Evolutionary conservation across 2,888 invertebrate genomes (phyloP), one percentile per base, ranked within the genome.

Genomic region (Cryptosula pallasiana): DNA sequence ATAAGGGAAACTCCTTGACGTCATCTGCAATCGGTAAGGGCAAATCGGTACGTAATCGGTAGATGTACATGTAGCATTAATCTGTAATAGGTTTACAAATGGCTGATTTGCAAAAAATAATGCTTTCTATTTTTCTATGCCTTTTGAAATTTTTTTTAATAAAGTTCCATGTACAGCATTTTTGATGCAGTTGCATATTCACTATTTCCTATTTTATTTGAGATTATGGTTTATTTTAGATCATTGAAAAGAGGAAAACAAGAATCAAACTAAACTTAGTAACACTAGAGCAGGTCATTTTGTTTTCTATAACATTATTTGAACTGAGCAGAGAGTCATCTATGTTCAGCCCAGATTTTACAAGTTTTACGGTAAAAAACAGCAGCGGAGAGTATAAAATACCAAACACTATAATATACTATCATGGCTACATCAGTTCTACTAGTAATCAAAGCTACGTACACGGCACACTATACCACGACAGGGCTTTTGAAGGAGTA

Each of bases 381-480:
- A 45, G 45, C 45, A 45, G 45, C 45, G 45, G 45, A 13, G 20
- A 13, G 20, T 45, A 45, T 20, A 20, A 45, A 5, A 45, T 45
- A 13, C 45, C 45, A 13, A 45, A 45, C 45, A 45, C 45, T 45
- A 45, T 45, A 5, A 45, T 25, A 9, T 63, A 63, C 63, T 63
- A 63, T 32, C 32, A 63, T 27, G 63, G 63, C 3, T 32, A 63
- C n/a, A n/a, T 63, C 13, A 63, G 27, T 5, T 27, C 27, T 13
- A 20, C 34, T 13, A 27, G 5, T 29, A 63, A 25, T 9, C 29
- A 20, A 25, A 25, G 25, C 5, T 27, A 63, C 27, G 63, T 63
- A 32, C 63, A 63, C 32, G 63, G 63, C 16, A 63, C 63, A 13
- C 13, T 63, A 5, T 63, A 63, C n/a, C 63, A 63, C 27, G 63